Evolutionary conservation across 1,140 invertebrate species (phyloP).

Genomic region (Panulirus ornatus): DNA sequence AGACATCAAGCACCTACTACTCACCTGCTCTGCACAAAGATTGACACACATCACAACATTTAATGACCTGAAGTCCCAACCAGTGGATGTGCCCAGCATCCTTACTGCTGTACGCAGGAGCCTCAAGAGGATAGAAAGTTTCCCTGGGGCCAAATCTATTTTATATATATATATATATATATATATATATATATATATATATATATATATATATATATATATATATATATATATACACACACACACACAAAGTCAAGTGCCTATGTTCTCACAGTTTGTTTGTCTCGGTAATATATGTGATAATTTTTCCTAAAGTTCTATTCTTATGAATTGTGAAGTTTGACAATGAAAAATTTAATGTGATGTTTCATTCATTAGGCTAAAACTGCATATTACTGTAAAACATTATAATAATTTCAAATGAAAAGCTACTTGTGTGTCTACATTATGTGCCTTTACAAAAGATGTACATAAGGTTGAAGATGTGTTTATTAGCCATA

Average conservation of each 20-base stretch:
- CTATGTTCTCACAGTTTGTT: not conserved
- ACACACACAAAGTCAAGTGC: not conserved
- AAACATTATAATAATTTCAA: constrained; percentile 2
- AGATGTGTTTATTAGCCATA: constrained; percentile 49
- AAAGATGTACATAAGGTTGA: constrained; percentile 40
- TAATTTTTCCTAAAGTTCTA: not conserved
- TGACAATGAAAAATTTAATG: not conserved
- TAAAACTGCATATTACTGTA: not conserved
- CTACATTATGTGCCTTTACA: constrained; percentile 55
- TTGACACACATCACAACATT: too few relatives aligned
- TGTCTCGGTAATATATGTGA: not conserved
- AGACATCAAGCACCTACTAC: too few relatives aligned
- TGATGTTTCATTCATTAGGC: not conserved
- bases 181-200: too few relatives aligned
- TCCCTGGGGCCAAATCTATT: too few relatives aligned
- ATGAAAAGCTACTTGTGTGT: constrained; percentile 38
- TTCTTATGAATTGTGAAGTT: not conserved
- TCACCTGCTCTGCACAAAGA: too few relatives aligned
- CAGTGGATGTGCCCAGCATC: too few relatives aligned
- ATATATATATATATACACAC: too few relatives aligned
- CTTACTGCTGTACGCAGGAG: too few relatives aligned
- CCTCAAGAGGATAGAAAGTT: too few relatives aligned
- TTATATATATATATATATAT: too few relatives aligned
- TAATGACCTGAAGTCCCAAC: too few relatives aligned
- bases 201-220: too few relatives aligned